Evolutionary conservation across 2,888 invertebrate species (phyloP).

Genomic region (Drosophila prolongata): DNA sequence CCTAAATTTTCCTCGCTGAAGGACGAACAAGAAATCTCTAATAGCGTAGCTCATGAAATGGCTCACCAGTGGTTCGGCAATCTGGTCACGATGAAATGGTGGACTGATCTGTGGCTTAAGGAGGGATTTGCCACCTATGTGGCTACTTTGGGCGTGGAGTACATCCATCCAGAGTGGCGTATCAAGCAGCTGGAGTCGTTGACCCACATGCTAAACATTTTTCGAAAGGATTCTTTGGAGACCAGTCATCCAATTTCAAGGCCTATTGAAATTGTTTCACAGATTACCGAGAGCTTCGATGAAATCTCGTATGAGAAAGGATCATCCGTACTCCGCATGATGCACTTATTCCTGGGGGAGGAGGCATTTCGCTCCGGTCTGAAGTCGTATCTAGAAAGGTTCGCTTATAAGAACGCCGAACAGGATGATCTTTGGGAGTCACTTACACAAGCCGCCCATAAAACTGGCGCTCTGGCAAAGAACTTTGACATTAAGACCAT

Average conservation of each 20-base stretch:
- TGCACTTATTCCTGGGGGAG: slow-evolving; percentile 94
- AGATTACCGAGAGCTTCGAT: slow-evolving; percentile 93
- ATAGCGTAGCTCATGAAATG: slow-evolving; percentile 88
- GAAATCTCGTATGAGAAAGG: slow-evolving; percentile 93
- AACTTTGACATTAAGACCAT: slow-evolving; percentile 88
- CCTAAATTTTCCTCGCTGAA: slow-evolving; percentile 86
- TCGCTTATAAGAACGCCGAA: slow-evolving; percentile 89
- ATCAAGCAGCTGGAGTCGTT: slow-evolving; percentile 85
- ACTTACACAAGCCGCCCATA: slow-evolving; percentile 87
- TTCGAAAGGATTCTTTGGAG: slow-evolving; percentile 88
- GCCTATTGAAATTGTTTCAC: slow-evolving; percentile 88
- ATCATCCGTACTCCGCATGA: slow-evolving; percentile 94
- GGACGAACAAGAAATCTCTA: slow-evolving; percentile 85
- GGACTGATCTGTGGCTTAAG: slow-evolving; percentile 91
- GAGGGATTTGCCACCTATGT: slow-evolving; percentile 90
- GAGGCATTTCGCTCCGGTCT: slow-evolving; percentile 88
- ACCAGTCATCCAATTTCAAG: slow-evolving; percentile 92
- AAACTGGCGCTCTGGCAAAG: slow-evolving; percentile 84
- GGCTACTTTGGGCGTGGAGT: slow-evolving; percentile 86
- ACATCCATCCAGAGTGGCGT: slow-evolving; percentile 88
- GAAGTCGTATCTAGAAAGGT: slow-evolving; percentile 87
- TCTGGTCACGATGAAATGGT: slow-evolving; percentile 92
- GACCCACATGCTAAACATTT: slow-evolving; percentile 86
- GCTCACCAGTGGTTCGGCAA: slow-evolving; percentile 92
- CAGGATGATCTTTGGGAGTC: slow-evolving; percentile 93